Evolutionary conservation across 2,888 invertebrate species (phyloP).

Genomic region (Apamea sordens): DNA sequence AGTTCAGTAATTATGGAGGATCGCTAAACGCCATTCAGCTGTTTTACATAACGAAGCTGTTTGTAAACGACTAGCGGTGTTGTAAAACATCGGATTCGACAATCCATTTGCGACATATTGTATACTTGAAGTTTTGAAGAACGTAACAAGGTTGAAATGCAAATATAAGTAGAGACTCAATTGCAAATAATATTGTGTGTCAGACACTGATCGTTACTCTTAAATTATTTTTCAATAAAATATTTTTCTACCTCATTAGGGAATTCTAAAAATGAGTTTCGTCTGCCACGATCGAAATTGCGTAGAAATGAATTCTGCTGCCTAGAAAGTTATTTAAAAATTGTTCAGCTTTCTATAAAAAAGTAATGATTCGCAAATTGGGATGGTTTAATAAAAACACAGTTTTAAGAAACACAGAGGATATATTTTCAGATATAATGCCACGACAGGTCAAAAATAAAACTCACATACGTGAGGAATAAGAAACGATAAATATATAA

Average conservation of each 20-base stretch:
- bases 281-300: neutral
- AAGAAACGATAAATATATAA: conserved; percentile 87
- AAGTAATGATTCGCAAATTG: neutral
- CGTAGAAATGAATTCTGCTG: conserved; percentile 9
- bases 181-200: neutral
- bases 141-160: neutral
- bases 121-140: conserved; percentile 23
- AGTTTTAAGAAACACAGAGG: conserved; percentile 88
- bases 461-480: conserved; percentile 85
- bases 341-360: neutral
- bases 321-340: neutral
- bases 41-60: no score
- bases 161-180: neutral
- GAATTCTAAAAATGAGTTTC: conserved; percentile 1
- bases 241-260: neutral
- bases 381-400: conserved; percentile 74
- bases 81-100: no score
- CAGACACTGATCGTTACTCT: neutral
- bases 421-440: conserved; percentile 90
- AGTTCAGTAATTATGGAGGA: no score
- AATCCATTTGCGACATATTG: no score
- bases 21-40: no score
- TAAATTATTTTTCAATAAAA: conserved; percentile 2
- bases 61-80: no score
- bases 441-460: conserved; percentile 89